Conservation (phyloP, 2,797 vertebrate species). For the Lacerta viridis region DNA sequence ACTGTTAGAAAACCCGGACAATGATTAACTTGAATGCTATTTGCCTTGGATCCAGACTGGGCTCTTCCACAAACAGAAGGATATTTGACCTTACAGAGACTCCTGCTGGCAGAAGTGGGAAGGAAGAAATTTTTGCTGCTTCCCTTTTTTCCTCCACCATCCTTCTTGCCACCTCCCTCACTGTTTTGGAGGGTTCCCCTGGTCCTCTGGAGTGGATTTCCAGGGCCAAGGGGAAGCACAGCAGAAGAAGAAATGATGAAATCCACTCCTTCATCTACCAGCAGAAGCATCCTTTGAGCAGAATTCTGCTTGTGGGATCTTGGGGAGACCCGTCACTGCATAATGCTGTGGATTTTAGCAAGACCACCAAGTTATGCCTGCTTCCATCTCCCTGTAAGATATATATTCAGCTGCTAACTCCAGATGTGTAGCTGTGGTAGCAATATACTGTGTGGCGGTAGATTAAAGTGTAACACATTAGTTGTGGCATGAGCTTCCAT, state of each 20-base stretch:
- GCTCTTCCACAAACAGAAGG: neutral
- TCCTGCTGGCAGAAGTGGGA: neutral
- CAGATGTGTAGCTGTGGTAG: neutral
- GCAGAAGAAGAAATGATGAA: neutral
- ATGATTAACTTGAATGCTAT: neutral
- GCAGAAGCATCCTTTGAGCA: neutral
- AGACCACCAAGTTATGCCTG: neutral
- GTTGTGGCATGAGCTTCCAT: neutral
- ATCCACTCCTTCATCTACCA: neutral
- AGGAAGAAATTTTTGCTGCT: neutral
- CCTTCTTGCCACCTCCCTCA: neutral
- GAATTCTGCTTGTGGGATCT: neutral
- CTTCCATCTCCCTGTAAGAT: neutral
- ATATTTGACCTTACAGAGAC: neutral
- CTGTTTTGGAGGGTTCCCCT: neutral
- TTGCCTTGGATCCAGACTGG: neutral
- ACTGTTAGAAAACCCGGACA: neutral
- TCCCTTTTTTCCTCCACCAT: neutral
- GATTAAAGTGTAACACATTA: neutral
- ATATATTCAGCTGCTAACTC: conserved; percentile 22
- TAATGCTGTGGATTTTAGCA: neutral
- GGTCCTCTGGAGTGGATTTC: neutral
- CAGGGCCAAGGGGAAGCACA: too few species aligned
- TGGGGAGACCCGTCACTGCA: neutral
- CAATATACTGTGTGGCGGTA: neutral